Evolutionary conservation across 2,113 vertebrate species (phyloP), one percentile per base, ranked within the genome.

Genomic region (Pomatostomus ruficeps): DNA sequence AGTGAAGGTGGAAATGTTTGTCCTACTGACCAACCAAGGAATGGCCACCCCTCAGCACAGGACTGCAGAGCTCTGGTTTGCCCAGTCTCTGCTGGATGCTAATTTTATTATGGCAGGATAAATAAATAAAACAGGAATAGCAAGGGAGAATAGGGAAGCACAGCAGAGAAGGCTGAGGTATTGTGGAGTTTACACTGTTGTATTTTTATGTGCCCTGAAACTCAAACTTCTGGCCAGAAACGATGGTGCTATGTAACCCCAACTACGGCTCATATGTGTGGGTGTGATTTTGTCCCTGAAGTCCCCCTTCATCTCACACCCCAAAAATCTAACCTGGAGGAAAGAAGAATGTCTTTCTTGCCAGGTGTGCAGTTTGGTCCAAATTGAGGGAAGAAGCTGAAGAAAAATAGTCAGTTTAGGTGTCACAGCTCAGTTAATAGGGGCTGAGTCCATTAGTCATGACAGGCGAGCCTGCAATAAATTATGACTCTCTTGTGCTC

Each of bases 351-450:
- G 67, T 29, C 82, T 77, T 85, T 94, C 63, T 76, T 91, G 49
- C 59, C 57, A 84, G 48, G 23, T 33, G 29, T 5, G 55, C 0
- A 0, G 38, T 66, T 83, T 67, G 36, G 40, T 83, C 68, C 75
- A 84, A 88, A 85, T 8, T 74, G 93, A 88, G 57, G 65, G 52
- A 67, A 83, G 71, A 88, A 67, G 63, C 72, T 88, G 78, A 91
- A 93, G 94, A 89, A 88, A 88, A 96, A 94, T 67, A 96, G 61
- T 86, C 71, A 18, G 80, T 95, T 96, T 89, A 93, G 86, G 91
- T 96, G 91, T 80, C 90, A 92, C 62, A 87, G 89, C 90, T 75
- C 74, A 82, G 67, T 92, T 95, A 91, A 71, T 90, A 85, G 48
- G 48, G 55, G 51, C 78, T 90, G 89, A 89, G 93, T 82, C 82